Base-by-base conservation (phyloP, 2,113 vertebrate species). In the Oreochromis aureus region DNA sequence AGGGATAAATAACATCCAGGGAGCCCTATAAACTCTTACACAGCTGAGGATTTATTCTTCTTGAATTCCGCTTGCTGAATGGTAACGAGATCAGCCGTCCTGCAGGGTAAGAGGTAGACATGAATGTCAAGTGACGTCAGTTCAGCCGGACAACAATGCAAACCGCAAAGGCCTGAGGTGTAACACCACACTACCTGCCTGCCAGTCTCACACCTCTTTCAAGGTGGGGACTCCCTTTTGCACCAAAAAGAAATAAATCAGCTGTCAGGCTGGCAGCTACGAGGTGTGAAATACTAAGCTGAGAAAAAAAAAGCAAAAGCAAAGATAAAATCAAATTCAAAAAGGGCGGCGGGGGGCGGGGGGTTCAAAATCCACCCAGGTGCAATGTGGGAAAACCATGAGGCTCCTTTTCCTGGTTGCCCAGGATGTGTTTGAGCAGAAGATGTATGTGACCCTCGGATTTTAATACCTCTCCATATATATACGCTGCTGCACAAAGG, bases 1-100 rank as follows among this genome's bases (percentile, higher is more conserved):
- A 89, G 87, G 91, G 92, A 95, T 95, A 94, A 96, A 95, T 96
- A 95, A 96, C 91, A 94, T 87, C 88, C 91, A 89, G 81, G 90
- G 91, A 93, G 90, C 85, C 85, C 92, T 90, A 83, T 91, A 93
- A 93, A 93, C 91, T 88, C 87, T 91, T 88, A 87, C 93, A 91
- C 92, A 86, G 91, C 81, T 81, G 5, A 90, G 92, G 92, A 92
- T 96, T 95, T 95, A 92, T 92, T 91, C 92, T 89, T 85, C 91
- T 89, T 89, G 79, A 83, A 91, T 92, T 92, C 85, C 53, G 8
- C 81, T 71, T n/a, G 87, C 80, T 89, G 85, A 92, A 91, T 94
- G 90, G 94, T 95, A 96, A 96, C 81, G 36, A 91, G 91, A 96
- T 95, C 92, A 93, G 86, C 92, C 81, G 5, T 92, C 89, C 93